These are phyloP conservation scores for Sclerodermus sp. DNA, from an alignment of 2,888 invertebrate species.

Conservation along the genomic window DNA sequence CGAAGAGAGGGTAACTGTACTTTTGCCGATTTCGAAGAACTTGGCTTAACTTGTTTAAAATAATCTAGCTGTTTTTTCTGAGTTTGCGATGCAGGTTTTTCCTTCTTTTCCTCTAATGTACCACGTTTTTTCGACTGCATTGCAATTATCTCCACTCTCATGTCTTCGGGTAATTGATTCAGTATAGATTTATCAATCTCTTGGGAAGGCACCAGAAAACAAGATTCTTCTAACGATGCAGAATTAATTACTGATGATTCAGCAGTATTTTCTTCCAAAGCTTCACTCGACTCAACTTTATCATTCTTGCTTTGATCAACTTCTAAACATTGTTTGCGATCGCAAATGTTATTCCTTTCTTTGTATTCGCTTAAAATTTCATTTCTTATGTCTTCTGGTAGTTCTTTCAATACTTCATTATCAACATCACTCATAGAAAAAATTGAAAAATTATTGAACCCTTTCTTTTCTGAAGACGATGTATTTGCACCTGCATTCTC, in stretches of 20 bases:
- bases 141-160: constrained; percentile 60
- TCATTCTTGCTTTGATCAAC: too few species aligned
- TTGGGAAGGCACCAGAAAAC: constrained; percentile 11
- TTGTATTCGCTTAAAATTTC: constrained; percentile 63
- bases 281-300: too few species aligned
- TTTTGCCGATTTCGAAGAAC: constrained; percentile 31
- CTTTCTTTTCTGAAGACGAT: too few species aligned
- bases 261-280: not conserved
- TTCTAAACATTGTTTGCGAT: too few species aligned
- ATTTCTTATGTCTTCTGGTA: constrained; percentile 65
- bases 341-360: too few species aligned
- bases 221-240: not conserved
- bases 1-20: constrained; percentile 44
- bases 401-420: constrained; percentile 62
- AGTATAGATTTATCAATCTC: constrained; percentile 62
- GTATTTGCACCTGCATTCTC: too few species aligned
- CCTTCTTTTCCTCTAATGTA: not conserved
- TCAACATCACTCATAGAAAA: constrained; percentile 59
- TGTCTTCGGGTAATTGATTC: constrained; percentile 62
- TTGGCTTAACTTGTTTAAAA: constrained; percentile 45
- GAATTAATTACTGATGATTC: not conserved
- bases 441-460: too few species aligned
- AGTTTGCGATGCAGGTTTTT: not conserved
- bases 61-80: constrained; percentile 42
- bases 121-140: constrained; percentile 9